phyloP scores from a whole-genome alignment of 23 tunicate genomes.

The Phallusia fumigata region DNA sequence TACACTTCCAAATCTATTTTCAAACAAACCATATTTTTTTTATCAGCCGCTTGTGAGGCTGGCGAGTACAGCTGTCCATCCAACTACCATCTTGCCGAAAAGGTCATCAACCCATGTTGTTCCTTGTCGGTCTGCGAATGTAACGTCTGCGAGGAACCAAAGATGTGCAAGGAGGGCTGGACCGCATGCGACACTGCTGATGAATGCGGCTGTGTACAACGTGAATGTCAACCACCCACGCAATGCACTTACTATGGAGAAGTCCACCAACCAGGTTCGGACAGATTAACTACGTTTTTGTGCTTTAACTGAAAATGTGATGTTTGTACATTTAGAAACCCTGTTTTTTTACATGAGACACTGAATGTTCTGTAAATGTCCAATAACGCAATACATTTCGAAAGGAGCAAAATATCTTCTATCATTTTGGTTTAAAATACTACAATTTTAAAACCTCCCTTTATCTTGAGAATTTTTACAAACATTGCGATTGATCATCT shows the following conservation, averaged over 20 bases:
- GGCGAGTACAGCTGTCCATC: constrained; percentile 65
- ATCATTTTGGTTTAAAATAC: no score
- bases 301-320: no score
- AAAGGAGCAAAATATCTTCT: no score
- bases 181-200: constrained; percentile 43
- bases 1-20: background rate
- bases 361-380: no score
- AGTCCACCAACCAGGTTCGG: constrained; percentile 75
- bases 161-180: constrained; percentile 84
- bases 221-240: constrained; percentile 67
- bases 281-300: background rate
- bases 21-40: background rate
- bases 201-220: constrained; percentile 73
- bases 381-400: no score
- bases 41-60: constrained; percentile 53
- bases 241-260: constrained; percentile 60
- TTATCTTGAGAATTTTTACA: no score
- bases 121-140: constrained; percentile 76
- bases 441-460: no score
- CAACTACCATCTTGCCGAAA: constrained; percentile 53
- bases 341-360: no score
- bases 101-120: constrained; percentile 76
- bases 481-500: no score
- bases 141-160: constrained; percentile 61
- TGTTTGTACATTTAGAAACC: no score